Conservation (phyloP, 2,888 invertebrate species). For the Melieria crassipennis region DNA sequence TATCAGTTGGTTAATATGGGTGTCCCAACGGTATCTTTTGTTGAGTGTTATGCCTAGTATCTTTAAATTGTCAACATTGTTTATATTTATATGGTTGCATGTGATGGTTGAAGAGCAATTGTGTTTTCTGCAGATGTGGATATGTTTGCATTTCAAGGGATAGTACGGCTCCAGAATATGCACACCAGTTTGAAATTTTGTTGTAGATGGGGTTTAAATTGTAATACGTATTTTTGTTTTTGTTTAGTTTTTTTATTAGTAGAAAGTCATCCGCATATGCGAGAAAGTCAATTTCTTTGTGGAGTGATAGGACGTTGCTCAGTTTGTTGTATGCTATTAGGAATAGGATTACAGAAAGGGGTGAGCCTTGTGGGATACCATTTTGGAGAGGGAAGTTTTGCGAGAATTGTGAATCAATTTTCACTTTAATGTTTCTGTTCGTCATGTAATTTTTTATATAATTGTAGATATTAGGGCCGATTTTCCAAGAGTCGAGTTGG, state of each 20-base stretch:
- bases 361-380: constrained; percentile 36
- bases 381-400: constrained; percentile 19
- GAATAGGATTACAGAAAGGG: constrained; percentile 30
- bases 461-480: constrained; percentile 27
- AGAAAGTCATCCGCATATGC: constrained; percentile 41
- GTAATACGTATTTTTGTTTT: constrained; percentile 27
- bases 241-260: constrained; percentile 31
- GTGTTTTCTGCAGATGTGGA: constrained; percentile 40
- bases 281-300: constrained; percentile 34
- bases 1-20: constrained; percentile 32
- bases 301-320: constrained; percentile 1
- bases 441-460: constrained; percentile 23
- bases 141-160: constrained; percentile 30
- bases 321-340: constrained; percentile 37
- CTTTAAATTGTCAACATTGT: constrained; percentile 22
- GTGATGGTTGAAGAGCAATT: constrained; percentile 20
- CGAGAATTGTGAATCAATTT: constrained; percentile 15
- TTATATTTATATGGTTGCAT: constrained; percentile 26
- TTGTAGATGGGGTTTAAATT: constrained; percentile 29
- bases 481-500: constrained; percentile 15
- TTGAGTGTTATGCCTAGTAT: constrained; percentile 41
- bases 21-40: constrained; percentile 39
- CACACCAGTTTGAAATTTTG: constrained; percentile 37
- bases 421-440: constrained; percentile 27
- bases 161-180: constrained; percentile 36